These are phyloP conservation scores for Peribatodes rhomboidaria DNA, from an alignment of 2,888 invertebrate genomes.

Conservation along the genomic window DNA sequence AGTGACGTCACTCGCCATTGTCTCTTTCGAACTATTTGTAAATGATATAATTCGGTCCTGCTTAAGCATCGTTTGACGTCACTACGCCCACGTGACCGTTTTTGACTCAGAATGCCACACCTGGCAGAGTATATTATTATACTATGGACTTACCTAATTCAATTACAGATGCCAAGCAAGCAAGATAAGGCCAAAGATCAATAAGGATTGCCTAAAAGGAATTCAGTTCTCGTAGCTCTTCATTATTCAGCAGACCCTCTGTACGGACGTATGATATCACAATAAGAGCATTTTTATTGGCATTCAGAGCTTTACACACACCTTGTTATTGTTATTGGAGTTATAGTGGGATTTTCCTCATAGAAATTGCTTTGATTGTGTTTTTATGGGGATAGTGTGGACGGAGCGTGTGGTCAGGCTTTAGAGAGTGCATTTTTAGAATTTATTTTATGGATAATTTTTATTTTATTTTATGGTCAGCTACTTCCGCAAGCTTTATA, in stretches of 20 bases:
- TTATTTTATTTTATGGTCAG: too few relatives aligned
- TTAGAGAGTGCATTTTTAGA: background rate
- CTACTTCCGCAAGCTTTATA: too few relatives aligned
- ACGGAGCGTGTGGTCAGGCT: background rate
- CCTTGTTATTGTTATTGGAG: conserved; percentile 31
- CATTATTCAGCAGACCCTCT: conserved; percentile 24
- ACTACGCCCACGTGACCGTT: too few relatives aligned
- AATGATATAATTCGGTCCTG: too few relatives aligned
- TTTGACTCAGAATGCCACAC: too few relatives aligned
- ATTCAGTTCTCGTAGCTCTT: conserved; percentile 5
- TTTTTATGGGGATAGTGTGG: conserved; percentile 20
- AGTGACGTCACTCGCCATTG: too few relatives aligned
- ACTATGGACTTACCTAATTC: too few relatives aligned
- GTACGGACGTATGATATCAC: conserved; percentile 16
- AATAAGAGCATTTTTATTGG: conserved; percentile 33
- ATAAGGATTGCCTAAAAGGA: conserved; percentile 1
- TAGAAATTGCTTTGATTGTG: conserved; percentile 25
- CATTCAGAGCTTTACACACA: conserved; percentile 22
- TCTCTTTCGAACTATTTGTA: too few relatives aligned
- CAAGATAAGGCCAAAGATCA: background rate
- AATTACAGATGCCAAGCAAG: background rate
- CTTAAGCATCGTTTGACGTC: too few relatives aligned
- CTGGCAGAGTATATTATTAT: too few relatives aligned
- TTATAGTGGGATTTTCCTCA: conserved; percentile 22
- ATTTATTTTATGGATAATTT: background rate